A percentile compares a stretch with the other conserved stretches of the same genome.
Conservation (phyloP, 2,113 vertebrate genomes). For the Arizona elegans region DNA sequence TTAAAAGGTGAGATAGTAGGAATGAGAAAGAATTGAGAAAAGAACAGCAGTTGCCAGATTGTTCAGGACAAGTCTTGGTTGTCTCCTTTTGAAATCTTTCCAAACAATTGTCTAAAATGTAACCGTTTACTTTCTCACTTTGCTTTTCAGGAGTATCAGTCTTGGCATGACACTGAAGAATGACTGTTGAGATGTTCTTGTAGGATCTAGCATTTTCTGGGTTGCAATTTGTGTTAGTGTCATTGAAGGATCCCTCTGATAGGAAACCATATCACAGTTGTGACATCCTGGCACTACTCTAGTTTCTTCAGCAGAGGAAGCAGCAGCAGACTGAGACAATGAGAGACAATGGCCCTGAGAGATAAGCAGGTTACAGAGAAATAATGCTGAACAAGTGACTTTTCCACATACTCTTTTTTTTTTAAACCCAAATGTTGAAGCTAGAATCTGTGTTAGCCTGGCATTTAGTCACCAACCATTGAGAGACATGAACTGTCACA, state of each 20-base stretch:
- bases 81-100: not conserved
- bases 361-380: not conserved
- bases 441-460: not conserved
- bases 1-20: not conserved
- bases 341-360: not conserved
- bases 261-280: not conserved
- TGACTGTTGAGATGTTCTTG: not conserved
- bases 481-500: not conserved
- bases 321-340: not conserved
- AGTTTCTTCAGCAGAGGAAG: not conserved
- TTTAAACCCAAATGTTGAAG: not conserved
- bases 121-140: not conserved
- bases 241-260: not conserved
- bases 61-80: not conserved
- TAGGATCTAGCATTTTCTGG: not conserved
- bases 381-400: not conserved
- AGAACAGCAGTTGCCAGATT: not conserved
- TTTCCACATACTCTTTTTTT: not conserved
- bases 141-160: not conserved
- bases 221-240: not conserved
- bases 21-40: not conserved
- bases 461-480: not conserved
- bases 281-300: not conserved
- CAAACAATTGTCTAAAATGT: not conserved
- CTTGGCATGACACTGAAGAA: not conserved